Conservation (phyloP, 2,888 invertebrate species). For the Oeneis ivallda region DNA sequence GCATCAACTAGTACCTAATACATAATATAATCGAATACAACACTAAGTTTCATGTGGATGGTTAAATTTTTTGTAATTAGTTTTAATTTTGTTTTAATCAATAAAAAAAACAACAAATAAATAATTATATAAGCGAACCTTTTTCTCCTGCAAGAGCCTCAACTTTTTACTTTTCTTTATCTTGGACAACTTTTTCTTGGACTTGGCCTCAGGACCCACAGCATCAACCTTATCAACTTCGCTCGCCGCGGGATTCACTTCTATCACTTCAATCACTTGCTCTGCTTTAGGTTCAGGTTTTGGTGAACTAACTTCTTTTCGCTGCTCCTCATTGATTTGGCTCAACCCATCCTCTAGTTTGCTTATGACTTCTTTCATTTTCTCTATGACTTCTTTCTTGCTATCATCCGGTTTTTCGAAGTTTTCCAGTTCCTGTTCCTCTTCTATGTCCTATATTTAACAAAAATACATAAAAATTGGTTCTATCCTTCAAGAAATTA, state of each 20-base stretch:
- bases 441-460: constrained; percentile 55
- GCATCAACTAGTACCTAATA: too few relatives aligned
- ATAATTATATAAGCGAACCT: constrained; percentile 42
- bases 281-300: constrained; percentile 28
- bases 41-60: too few relatives aligned
- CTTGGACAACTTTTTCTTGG: constrained; percentile 52
- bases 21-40: too few relatives aligned
- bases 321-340: constrained; percentile 43
- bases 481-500: background rate
- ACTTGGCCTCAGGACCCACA: constrained; percentile 38
- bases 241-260: constrained; percentile 42
- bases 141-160: constrained; percentile 58
- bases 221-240: constrained; percentile 34
- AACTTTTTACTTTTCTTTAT: constrained; percentile 61
- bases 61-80: too few relatives aligned
- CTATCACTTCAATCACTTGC: constrained; percentile 22
- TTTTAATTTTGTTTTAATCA: too few relatives aligned
- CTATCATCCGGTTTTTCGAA: constrained; percentile 63
- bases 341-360: constrained; percentile 67
- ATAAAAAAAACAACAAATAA: background rate
- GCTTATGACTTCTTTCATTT: constrained; percentile 69
- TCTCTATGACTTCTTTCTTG: constrained; percentile 64
- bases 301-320: constrained; percentile 33
- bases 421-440: constrained; percentile 62
- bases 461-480: background rate